Conservation (phyloP, 1,140 invertebrate species). For the Diabrotica undecimpunctata region DNA sequence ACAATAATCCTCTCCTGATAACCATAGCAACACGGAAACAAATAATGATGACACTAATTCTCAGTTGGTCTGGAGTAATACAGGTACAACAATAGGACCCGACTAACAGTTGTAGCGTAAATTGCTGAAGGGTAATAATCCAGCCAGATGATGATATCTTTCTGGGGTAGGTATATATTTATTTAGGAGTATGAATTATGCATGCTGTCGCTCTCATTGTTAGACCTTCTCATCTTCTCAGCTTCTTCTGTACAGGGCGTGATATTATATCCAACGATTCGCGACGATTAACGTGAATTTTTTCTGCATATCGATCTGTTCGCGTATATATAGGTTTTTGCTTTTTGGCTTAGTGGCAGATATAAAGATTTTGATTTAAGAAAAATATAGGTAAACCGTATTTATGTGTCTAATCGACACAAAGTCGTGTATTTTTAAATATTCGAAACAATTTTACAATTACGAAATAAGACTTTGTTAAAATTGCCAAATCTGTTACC, state of each 20-base stretch:
- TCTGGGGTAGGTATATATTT: constrained; percentile 31
- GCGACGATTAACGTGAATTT: too few species aligned
- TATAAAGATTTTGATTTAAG: too few species aligned
- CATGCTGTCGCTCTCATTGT: constrained; percentile 32
- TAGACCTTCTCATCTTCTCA: not conserved
- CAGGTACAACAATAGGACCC: not conserved
- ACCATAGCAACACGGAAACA: constrained; percentile 1
- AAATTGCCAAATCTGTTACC: too few species aligned
- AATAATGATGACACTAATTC: constrained; percentile 1
- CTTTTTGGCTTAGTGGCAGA: too few species aligned
- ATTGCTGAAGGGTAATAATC: constrained; percentile 14
- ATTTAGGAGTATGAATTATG: constrained; percentile 39
- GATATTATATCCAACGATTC: not conserved
- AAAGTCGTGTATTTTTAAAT: too few species aligned
- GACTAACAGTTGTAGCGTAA: constrained; percentile 1
- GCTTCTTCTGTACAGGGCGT: not conserved
- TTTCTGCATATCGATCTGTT: too few species aligned
- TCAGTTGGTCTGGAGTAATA: not conserved
- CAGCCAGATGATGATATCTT: constrained; percentile 30
- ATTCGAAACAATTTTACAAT: too few species aligned
- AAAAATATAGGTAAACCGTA: too few species aligned
- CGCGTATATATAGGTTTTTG: too few species aligned
- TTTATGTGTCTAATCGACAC: too few species aligned
- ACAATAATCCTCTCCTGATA: not conserved
- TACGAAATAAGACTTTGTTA: too few species aligned